Base-by-base conservation (phyloP, 1,140 invertebrate genomes). In the Apocrypta bakeri region DNA sequence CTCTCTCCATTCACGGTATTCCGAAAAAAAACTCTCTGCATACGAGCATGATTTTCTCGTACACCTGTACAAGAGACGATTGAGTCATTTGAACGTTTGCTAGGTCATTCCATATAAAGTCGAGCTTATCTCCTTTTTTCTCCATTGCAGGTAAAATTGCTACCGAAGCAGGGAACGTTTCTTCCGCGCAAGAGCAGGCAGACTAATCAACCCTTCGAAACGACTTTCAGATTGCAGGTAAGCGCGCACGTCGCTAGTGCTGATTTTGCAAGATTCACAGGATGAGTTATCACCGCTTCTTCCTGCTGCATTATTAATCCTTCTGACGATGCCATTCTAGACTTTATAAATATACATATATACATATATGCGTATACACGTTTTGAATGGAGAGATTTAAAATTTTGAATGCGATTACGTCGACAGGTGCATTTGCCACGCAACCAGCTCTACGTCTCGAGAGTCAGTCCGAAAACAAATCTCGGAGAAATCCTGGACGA, bases 401-500 rank as follows among this genome's bases (percentile, higher is more conserved):
- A n/a, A n/a, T n/a, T n/a, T n/a, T n/a, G 9, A 37, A 37, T 4
- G 33, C 21, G 21, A 56, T 9, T 2, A 21, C 48, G 21, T 3
- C 48, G 2, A 56, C 48, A 95, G 92, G 96, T 98, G n/a, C 95
- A 97, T 89, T 91, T 98, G 81, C 97, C 97, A 14, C 94, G 95
- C 75, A 96, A 96, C 90, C 97, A 98, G 90, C 93, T 97, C 29
- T 96, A 95, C 88, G 96, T 97, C 0, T 93, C 94, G 56, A 91
- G 96, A 84, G 94, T 96, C 79, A 94, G 95, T 88, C 94, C 95
- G 75, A 93, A 94, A 89, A 94, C 94, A 78, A 90, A 93, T 66
- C 89, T 97, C 48, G 92, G 94, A 76, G 94, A 96, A 86, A 94
- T 96, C 68, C 92, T 97, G 83, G 90, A 93, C 31, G 94, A 95